phyloP scores from a whole-genome alignment of 2,113 vertebrate species.

The Pavo muticus region DNA sequence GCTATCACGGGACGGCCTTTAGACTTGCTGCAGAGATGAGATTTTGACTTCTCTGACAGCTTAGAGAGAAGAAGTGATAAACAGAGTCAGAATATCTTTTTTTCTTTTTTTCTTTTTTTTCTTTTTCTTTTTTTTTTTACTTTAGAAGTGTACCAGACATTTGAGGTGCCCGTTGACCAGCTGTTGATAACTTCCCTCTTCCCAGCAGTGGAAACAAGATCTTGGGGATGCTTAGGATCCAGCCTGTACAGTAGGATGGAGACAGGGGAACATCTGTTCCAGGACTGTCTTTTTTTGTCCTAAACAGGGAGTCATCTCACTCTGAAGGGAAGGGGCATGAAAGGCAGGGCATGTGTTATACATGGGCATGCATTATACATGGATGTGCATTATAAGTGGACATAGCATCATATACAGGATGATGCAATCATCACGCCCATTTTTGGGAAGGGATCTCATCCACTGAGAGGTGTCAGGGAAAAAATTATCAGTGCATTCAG shows the following conservation, averaged over 20 bases:
- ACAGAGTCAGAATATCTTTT: background rate
- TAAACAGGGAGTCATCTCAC: background rate
- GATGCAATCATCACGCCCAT: fast-evolving
- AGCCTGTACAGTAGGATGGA: background rate
- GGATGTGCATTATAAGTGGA: background rate
- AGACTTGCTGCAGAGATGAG: background rate
- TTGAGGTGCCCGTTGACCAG: background rate
- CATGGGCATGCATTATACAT: background rate
- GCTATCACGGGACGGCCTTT: background rate
- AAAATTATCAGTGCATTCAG: background rate
- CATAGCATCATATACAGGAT: background rate
- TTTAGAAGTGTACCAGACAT: background rate
- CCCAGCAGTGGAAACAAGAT: background rate
- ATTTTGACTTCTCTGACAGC: background rate
- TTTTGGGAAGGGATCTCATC: background rate
- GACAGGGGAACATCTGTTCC: fast-evolving
- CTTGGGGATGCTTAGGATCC: background rate
- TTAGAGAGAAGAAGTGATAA: background rate
- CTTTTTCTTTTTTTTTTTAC: background rate
- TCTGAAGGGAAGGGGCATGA: background rate
- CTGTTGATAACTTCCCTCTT: background rate
- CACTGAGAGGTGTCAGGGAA: background rate
- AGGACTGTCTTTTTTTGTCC: background rate
- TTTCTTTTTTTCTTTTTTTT: background rate
- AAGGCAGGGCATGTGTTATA: background rate